Evolutionary conservation across 2,888 invertebrate genomes (phyloP).

Genomic region (Andrena haemorrhoa): DNA sequence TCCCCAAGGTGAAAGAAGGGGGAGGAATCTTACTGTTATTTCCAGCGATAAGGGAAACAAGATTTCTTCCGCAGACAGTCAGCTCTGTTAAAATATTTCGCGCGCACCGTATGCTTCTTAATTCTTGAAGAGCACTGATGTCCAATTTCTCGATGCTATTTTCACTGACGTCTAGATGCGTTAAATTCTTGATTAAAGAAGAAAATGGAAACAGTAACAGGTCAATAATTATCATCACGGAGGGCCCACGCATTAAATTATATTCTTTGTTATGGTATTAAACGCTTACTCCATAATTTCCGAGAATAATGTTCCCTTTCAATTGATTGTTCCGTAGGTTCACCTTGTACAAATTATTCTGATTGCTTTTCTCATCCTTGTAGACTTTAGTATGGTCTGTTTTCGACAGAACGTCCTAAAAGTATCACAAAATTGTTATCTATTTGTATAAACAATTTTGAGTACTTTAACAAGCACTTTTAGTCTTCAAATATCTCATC

Average conservation of each 20-base stretch:
- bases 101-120: conserved; percentile 92
- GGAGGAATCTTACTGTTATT: conserved; percentile 89
- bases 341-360: conserved; percentile 87
- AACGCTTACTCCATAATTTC: conserved; percentile 92
- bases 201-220: conserved; percentile 35
- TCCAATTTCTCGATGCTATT: conserved; percentile 94
- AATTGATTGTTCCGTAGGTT: conserved; percentile 91
- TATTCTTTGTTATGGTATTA: background rate
- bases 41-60: conserved; percentile 92
- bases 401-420: conserved; percentile 77
- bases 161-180: conserved; percentile 93
- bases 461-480: background rate
- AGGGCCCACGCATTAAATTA: background rate
- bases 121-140: conserved; percentile 91
- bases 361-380: conserved; percentile 78
- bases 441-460: background rate
- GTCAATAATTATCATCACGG: conserved; percentile 22
- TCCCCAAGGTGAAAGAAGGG: background rate
- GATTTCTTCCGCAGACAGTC: conserved; percentile 91
- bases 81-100: conserved; percentile 91
- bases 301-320: conserved; percentile 93
- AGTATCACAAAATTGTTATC: background rate
- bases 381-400: conserved; percentile 74
- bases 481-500: background rate
- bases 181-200: conserved; percentile 88